Evolutionary conservation across 1,140 invertebrate genomes (phyloP), one percentile per base, ranked within the genome.

Genomic region (Venturia canescens): DNA sequence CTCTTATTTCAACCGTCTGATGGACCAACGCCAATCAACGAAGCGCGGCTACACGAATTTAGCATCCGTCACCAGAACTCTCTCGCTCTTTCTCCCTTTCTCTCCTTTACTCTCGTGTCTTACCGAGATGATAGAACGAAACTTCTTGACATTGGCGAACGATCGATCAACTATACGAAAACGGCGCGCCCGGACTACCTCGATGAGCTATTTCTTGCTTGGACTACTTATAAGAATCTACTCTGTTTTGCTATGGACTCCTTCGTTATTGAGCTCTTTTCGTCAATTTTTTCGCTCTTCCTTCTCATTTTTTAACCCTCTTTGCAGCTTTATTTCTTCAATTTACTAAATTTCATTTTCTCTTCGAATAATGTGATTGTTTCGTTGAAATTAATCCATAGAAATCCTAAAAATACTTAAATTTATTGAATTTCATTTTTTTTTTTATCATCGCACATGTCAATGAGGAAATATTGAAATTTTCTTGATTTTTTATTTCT

Each of bases 1-100:
- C 60, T 70, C 67, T 70, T 78, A 69, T 70, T 78, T 78, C 77
- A 63, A 69, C 77, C 60, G 48, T 21, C 63, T 34, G 75, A 79
- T 80, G 57, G 75, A 78, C 29, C 80, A 27, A 76, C 78, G 83
- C 80, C 78, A 84, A 82, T 84, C 80, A 79, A 70, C 78, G 57
- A 48, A 34, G 18, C 75, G 77, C 78, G 63, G 66, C 60, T 21
- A 69, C 72, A 81, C 67, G 80, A 82, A 85, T 82, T 84, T 82
- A 82, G 34, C 21, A 70, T 29, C 60, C 7, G 48, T 70, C 72
- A 48, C 11, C 71, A 9, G 11, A 53, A 44, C 16, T 63, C 60
- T 9, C 60, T 63, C 60, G 3, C 16, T 63, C 23, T 63, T 23
- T 26, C 23, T 63, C 60, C 27, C 60, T 63, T 6, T 27, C 23